Conservation (phyloP, 2,888 invertebrate genomes). For the Deilephila porcellus region DNA sequence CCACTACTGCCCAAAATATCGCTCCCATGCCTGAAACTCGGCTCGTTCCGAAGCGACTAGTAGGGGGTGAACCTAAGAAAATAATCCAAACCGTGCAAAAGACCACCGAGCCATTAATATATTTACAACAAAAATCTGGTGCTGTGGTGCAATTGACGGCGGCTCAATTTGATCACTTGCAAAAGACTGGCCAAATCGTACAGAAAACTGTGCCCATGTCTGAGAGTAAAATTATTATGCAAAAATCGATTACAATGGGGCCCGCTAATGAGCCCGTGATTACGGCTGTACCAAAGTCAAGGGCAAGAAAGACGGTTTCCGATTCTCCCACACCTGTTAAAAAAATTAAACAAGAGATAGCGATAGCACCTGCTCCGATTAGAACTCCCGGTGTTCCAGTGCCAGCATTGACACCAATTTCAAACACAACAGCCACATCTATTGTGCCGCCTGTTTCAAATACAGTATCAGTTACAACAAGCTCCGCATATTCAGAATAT, state of each 20-base stretch:
- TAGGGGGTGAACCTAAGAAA: slow-evolving; percentile 70
- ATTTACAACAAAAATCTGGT: slow-evolving; percentile 79
- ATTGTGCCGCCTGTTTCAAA: slow-evolving; percentile 53
- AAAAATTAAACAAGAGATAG: slow-evolving; percentile 67
- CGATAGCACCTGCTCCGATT: slow-evolving; percentile 58
- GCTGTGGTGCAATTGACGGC: slow-evolving; percentile 78
- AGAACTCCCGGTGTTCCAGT: slow-evolving; percentile 42
- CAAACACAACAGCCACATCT: slow-evolving; percentile 47
- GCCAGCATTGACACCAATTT: slow-evolving; percentile 58
- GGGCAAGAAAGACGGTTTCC: slow-evolving; percentile 59
- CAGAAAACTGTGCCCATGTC: slow-evolving; percentile 62
- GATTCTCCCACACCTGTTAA: slow-evolving; percentile 64
- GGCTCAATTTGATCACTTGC: slow-evolving; percentile 80
- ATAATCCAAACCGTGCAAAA: slow-evolving; percentile 70
- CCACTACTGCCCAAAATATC: slow-evolving; percentile 76
- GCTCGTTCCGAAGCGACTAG: slow-evolving; percentile 65
- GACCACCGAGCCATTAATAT: slow-evolving; percentile 72
- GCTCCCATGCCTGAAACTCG: slow-evolving; percentile 77
- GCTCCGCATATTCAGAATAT: slow-evolving; percentile 60
- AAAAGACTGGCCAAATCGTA: slow-evolving; percentile 78
- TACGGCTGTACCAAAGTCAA: slow-evolving; percentile 58
- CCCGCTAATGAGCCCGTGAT: slow-evolving; percentile 55
- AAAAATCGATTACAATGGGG: slow-evolving; percentile 61
- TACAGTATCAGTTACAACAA: slow-evolving; percentile 53
- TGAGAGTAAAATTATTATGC: slow-evolving; percentile 68